A percentile compares a stretch with the other conserved stretches of the same genome.
phyloP scores from a whole-genome alignment of 2,797 vertebrate species.

The Enteromius mattozi region DNA sequence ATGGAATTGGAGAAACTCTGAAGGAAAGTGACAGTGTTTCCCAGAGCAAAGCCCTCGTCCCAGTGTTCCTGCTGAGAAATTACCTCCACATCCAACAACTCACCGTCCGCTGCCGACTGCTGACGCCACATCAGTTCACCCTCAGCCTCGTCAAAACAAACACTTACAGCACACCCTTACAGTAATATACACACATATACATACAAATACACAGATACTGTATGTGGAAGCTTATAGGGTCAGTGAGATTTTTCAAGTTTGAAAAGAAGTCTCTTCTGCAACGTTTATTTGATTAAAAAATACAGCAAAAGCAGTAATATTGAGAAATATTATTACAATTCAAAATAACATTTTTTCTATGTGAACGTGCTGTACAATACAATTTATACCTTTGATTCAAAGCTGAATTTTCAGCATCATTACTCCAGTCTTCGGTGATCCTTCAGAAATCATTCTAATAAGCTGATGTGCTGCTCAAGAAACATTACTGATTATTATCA shows the following conservation, averaged over 20 bases:
- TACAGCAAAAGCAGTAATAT: neutral
- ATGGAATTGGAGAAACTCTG: slow-evolving; percentile 64
- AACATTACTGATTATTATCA: neutral
- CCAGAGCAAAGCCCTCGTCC: slow-evolving; percentile 18
- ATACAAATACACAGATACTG: neutral
- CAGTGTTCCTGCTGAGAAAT: slow-evolving; percentile 36
- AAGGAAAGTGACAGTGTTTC: slow-evolving; percentile 41
- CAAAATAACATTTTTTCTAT: neutral
- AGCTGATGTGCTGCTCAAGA: neutral
- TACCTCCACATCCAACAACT: slow-evolving; percentile 34
- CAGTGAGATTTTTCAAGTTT: neutral
- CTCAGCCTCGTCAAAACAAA: neutral
- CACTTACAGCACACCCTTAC: neutral
- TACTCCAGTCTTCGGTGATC: neutral
- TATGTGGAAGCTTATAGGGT: neutral
- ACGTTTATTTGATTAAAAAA: neutral
- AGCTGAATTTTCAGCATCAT: neutral
- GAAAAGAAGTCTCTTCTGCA: neutral
- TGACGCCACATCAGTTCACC: neutral
- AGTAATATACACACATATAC: neutral
- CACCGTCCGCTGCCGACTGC: neutral
- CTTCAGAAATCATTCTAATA: neutral
- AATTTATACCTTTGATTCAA: neutral
- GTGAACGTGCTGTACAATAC: neutral
- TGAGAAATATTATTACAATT: slow-evolving; percentile 1